Percentiles rank a stretch among this genome's conserved stretches.
phyloP scores from a whole-genome alignment of 2,113 vertebrate genomes.

The Marmota monax region DNA sequence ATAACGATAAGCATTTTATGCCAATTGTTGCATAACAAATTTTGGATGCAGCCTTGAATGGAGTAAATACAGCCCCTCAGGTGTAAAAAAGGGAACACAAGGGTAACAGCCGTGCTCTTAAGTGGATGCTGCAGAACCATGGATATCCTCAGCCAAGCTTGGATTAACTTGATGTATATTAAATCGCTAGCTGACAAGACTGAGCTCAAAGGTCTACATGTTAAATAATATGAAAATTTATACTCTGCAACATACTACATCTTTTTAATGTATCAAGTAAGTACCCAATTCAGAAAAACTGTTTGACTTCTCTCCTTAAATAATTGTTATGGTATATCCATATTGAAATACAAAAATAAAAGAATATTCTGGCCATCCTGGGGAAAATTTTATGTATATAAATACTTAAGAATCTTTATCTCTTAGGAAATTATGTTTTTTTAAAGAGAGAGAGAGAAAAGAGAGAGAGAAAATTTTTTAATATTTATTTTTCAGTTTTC shows the following conservation, averaged over 20 bases:
- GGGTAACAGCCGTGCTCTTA: background rate
- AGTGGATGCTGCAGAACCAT: background rate
- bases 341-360: background rate
- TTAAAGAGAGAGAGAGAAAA: too few species aligned
- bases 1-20: conserved; percentile 46
- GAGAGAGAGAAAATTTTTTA: too few species aligned
- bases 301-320: background rate
- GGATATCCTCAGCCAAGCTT: background rate
- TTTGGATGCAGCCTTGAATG: background rate
- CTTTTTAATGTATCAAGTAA: background rate
- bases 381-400: background rate
- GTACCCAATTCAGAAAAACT: background rate
- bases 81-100: background rate
- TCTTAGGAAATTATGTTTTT: background rate
- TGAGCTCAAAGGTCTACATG: background rate
- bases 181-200: background rate
- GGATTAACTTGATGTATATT: background rate
- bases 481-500: too few species aligned
- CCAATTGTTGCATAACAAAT: background rate
- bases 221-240: conserved; percentile 28
- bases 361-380: background rate
- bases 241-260: background rate
- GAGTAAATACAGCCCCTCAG: background rate
- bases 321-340: conserved; percentile 3
- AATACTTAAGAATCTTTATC: conserved; percentile 32